These are phyloP conservation scores for Acanthopagrus latus DNA, from an alignment of 2,797 vertebrate species.

Conservation along the genomic window DNA sequence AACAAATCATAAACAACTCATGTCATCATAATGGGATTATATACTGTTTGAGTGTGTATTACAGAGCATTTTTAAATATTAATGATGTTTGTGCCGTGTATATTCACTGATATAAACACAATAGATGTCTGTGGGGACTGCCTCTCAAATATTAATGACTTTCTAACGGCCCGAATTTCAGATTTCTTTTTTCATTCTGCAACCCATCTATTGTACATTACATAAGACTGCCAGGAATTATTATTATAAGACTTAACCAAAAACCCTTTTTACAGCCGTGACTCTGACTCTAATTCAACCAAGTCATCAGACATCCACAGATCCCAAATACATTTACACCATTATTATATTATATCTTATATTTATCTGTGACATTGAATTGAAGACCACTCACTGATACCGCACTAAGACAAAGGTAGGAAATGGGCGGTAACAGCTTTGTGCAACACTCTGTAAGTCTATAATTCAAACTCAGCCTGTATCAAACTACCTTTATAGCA, in stretches of 20 bases:
- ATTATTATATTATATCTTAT: no score
- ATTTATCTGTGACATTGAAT: no score
- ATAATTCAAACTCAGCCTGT: no score
- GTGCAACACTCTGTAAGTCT: no score
- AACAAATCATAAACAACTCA: neutral
- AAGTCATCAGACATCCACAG: no score
- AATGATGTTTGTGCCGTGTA: neutral
- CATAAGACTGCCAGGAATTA: neutral
- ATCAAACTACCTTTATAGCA: no score
- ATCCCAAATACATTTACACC: no score
- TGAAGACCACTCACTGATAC: no score
- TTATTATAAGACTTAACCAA: neutral
- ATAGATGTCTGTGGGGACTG: neutral
- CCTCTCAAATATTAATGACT: neutral
- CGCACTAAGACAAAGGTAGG: no score
- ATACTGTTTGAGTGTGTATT: neutral
- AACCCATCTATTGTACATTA: neutral
- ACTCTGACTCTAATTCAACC: no score
- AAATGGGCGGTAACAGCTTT: no score
- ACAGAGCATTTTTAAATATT: neutral
- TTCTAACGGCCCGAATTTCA: neutral
- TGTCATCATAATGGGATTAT: neutral
- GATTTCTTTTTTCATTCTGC: neutral
- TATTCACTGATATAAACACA: neutral
- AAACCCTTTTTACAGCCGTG: no score